phyloP scores from a whole-genome alignment of 2,113 vertebrate species.

The Rafetus swinhoei region DNA sequence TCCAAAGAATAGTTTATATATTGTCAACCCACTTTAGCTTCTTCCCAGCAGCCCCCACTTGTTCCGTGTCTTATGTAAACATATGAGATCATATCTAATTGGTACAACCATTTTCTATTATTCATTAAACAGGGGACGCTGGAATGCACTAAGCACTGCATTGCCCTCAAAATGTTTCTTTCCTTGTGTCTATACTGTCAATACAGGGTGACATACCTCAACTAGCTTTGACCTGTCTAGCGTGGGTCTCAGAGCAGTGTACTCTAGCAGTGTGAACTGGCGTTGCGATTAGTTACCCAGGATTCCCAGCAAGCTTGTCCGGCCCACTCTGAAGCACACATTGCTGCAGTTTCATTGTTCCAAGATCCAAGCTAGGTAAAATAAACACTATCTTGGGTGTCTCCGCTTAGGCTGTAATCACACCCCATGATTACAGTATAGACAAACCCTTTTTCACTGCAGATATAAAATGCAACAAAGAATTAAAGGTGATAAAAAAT shows the following conservation, averaged over 20 bases:
- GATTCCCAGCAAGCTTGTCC: not conserved
- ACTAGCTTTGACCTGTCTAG: not conserved
- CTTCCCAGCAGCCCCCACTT: conserved; percentile 36
- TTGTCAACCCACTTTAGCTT: conserved; percentile 56
- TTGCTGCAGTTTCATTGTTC: not conserved
- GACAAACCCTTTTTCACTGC: not conserved
- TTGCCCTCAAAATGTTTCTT: not conserved
- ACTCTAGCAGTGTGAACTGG: not conserved
- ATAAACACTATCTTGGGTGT: not conserved
- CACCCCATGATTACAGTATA: not conserved
- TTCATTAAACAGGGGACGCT: conserved; percentile 46
- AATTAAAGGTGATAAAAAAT: not conserved
- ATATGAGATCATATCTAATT: conserved; percentile 55
- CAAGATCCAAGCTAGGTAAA: not conserved
- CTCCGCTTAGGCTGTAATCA: not conserved
- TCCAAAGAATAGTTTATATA: conserved; percentile 55
- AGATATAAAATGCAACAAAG: not conserved
- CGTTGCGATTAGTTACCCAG: not conserved
- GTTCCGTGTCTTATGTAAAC: conserved; percentile 50
- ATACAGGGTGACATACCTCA: not conserved
- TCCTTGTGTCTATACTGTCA: not conserved
- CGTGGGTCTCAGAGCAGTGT: not conserved
- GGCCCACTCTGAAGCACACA: not conserved
- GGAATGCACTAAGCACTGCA: not conserved
- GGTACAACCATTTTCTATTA: conserved; percentile 53